Evolutionary conservation across 1,140 invertebrate species (phyloP), one percentile per base, ranked within the genome.

Genomic region (Scaptomyza graminum): DNA sequence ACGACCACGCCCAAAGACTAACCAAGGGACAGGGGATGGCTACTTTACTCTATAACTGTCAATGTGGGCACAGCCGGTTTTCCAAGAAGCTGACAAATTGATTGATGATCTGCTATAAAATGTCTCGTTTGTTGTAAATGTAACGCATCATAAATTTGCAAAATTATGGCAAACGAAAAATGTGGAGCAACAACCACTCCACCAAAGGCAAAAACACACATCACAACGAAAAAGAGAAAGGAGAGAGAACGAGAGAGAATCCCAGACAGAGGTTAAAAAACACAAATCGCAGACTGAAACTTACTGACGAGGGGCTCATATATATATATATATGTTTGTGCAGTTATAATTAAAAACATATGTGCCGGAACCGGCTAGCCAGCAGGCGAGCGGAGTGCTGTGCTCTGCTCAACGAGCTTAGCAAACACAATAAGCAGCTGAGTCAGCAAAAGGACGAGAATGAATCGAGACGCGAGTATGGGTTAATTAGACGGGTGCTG

Each of bases 21-120:
- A n/a, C n/a, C 37, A 50, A 8, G 67, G 34, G 13, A 9, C 5
- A 13, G 11, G 9, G 18, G 18, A 22, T 22, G 18, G 46, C 31
- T 22, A 25, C 60, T 7, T 34, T 47, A 61, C 49, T 64, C 44
- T 50, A 77, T 82, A 77, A 76, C 75, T 78, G 76, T 79, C 74
- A 76, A 76, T 68, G 73, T 71, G 68, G 8, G 39, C 46, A 22
- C 60, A 51, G 70, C 28, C 44, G 66, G 61, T 84, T 39, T 84
- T 39, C 62, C 75, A 37, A 41, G 73, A 57, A 76, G 72, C 79
- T 79, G 84, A 88, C 83, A 88, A 88, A 88, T 88, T 88, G 83
- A 88, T 88, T 88, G 83, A 88, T 88, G 83, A 88, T 83, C 84
- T 88, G 83, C 83, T 88, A 88, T 88, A 88, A 88, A 88, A 88